Base-by-base conservation (phyloP, 2,113 vertebrate genomes). In the Manacus vitellinus region DNA sequence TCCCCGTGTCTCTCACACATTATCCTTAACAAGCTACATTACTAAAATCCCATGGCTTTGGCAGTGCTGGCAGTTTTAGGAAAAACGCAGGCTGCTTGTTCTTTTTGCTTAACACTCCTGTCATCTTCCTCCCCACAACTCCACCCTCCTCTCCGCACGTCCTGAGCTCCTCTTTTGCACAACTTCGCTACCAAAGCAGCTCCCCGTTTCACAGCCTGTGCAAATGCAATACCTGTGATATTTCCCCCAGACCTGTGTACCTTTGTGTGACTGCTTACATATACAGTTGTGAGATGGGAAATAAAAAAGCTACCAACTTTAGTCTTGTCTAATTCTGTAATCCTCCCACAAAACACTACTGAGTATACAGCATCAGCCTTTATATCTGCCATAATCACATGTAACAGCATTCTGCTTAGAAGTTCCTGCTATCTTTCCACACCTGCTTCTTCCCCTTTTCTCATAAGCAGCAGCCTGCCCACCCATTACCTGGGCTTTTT, bases 121-220 rank as follows among this genome's bases (percentile, higher is more conserved):
- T 7, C 51, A 63, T 44, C 47, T 55, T 41, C 27, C 47, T 41
- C 72, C 67, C 75, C 80, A 75, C 58, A 44, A 3, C 35, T 21
- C 5, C 9, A 0, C 14, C 88, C 55, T 85, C 46, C 9, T 41
- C 70, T 79, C 70, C 0, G 37, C 92, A 89, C 14, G 0, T 22
- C 30, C 43, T 3, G 28, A 94, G 81, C 93, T 91, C 58, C 51
- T 73, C 78, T 65, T 85, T 61, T 73, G 82, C 95, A 95, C 92
- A 84, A 47, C 72, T 84, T 37, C 17, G 79, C 95, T 77, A 86
- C 90, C 94, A 94, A 94, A 90, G 90, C 90, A 78, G 76, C 79
- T 86, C 67, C 88, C 75, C 74, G 68, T 71, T 89, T 6, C 47
- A 88, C 74, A 94, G 67, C 67, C 94, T 8, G n/a, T 85, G 62